Evolutionary conservation across 2,888 invertebrate species (phyloP), one percentile per base, ranked within the genome.

Genomic region (Drosophila merina): DNA sequence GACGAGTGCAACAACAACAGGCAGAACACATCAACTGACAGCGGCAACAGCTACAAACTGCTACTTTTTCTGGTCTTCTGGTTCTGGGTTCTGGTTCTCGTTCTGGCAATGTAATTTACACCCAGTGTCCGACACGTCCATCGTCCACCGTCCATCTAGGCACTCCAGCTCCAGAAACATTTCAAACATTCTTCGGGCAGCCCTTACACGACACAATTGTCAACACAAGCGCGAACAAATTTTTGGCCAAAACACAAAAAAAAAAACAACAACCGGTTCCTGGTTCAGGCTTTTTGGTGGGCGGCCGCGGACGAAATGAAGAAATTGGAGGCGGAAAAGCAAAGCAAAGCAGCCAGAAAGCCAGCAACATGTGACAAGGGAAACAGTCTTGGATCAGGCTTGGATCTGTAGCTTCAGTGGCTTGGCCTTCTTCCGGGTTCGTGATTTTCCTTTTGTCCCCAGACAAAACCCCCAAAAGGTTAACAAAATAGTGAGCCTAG

Each of bases 391-490:
- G 68, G 20, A 67, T 64, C 54, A 54, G 68, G 68, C 47, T 44
- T 45, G 36, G 28, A 55, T 33, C 68, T 48, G 38, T 40, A 36
- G n/a, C 36, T 36, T 64, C 36, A 44, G 6, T 50, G 44, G 52
- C 67, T 67, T 69, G 68, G 36, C 47, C 79, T 77, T 89, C 89
- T 90, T 90, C 90, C 90, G 90, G 90, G 90, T 90, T 90, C 90
- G 90, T 90, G 90, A 90, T 90, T 90, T 88, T 88, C 77, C 76
- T 79, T 80, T 89, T 86, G 76, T 82, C 76, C 76, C 25, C 25
- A 44, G 20, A 10, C 9, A 44, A 44, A 44, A 10, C 20, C 20
- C 20, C 20, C 0, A 20, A 20, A 20, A 20, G 20, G 20, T 20
- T 20, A 20, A 20, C 20, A 20, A 20, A 20, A 20, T 20, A 10